These are phyloP conservation scores for Australoheros facetus DNA, from an alignment of 2,797 vertebrate genomes.

Conservation along the genomic window DNA sequence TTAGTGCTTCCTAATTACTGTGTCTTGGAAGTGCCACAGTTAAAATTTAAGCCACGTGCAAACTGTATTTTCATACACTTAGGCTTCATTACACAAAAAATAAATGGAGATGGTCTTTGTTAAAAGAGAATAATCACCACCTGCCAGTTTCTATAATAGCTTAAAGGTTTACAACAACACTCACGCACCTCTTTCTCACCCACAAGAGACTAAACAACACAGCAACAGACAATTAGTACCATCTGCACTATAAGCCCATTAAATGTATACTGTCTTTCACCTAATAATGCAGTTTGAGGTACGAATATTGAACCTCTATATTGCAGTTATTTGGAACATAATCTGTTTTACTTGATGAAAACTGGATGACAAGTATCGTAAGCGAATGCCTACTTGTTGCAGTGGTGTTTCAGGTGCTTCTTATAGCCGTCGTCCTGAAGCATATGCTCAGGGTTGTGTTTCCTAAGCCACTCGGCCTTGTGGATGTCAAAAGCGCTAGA, in stretches of 20 bases:
- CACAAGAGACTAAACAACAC: slow-evolving; percentile 5
- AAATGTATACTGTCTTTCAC: slow-evolving; percentile 7
- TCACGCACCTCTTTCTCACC: slow-evolving; percentile 2
- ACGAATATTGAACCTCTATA: neutral
- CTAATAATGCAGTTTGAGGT: neutral
- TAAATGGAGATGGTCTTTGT: slow-evolving; percentile 39
- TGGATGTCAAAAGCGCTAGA: slow-evolving; percentile 98
- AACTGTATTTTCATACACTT: slow-evolving; percentile 55
- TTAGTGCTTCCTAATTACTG: slow-evolving; percentile 66
- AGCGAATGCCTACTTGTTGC: slow-evolving; percentile 91
- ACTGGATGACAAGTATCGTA: neutral
- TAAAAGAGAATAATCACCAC: slow-evolving; percentile 56
- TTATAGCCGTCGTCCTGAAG: slow-evolving; percentile 99
- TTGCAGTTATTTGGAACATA: neutral
- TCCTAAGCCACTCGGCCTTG: slow-evolving; percentile 98
- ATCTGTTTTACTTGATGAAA: neutral
- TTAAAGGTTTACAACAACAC: slow-evolving; percentile 31
- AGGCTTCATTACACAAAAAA: slow-evolving; percentile 51
- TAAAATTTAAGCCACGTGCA: slow-evolving; percentile 42
- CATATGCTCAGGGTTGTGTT: slow-evolving; percentile 97
- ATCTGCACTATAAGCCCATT: neutral
- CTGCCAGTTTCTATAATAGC: slow-evolving; percentile 38
- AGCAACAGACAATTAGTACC: slow-evolving; percentile 5
- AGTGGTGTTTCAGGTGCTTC: slow-evolving; percentile 98
- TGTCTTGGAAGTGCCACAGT: slow-evolving; percentile 40